Conservation (phyloP, 2,797 vertebrate species). For the Enteromius radiatus region DNA sequence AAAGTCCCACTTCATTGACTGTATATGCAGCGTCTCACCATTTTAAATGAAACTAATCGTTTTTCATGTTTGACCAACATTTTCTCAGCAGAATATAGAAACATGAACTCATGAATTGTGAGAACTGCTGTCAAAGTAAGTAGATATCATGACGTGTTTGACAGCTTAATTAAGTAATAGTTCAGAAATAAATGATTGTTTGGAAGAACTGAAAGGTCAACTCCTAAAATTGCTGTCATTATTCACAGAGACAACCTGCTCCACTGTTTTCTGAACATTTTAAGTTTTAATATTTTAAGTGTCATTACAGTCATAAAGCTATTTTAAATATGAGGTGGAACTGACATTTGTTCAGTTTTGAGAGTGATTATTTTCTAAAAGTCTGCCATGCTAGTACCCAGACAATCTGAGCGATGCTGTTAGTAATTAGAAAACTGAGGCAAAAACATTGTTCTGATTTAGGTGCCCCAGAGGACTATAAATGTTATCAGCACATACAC, state of each 20-base stretch:
- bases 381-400: neutral
- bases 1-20: slow-evolving; percentile 22
- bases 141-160: slow-evolving; percentile 18
- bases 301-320: neutral
- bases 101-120: neutral
- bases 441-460: slow-evolving; percentile 14
- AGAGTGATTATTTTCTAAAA: neutral
- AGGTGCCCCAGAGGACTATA: neutral
- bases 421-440: neutral
- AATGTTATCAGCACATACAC: neutral
- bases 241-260: neutral
- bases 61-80: neutral
- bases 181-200: slow-evolving; percentile 29
- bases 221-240: slow-evolving; percentile 18
- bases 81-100: slow-evolving; percentile 17
- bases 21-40: neutral
- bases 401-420: neutral
- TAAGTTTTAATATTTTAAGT: neutral
- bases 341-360: neutral
- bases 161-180: slow-evolving; percentile 33
- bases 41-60: neutral
- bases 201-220: slow-evolving; percentile 4
- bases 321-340: neutral
- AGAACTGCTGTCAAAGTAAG: neutral
- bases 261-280: neutral